phyloP scores from a whole-genome alignment of 2,888 invertebrate species.

The Hartigia nigra region DNA sequence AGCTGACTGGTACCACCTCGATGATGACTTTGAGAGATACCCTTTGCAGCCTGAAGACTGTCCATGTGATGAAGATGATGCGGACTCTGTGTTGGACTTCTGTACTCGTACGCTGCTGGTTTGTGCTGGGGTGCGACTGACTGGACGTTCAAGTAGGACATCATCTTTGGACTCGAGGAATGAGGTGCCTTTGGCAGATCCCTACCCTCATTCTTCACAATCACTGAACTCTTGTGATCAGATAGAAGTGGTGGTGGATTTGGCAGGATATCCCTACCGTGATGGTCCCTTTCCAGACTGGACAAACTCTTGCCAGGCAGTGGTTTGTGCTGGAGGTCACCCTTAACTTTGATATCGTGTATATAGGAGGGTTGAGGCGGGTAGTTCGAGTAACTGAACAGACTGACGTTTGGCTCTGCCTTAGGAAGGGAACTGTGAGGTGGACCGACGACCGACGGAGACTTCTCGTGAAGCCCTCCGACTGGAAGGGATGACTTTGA shows the following conservation, averaged over 20 bases:
- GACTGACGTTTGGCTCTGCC: constrained; percentile 76
- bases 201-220: constrained; percentile 82
- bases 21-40: constrained; percentile 58
- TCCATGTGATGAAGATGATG: constrained; percentile 66
- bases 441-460: constrained; percentile 30
- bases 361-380: constrained; percentile 65
- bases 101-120: constrained; percentile 58
- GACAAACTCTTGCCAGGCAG: constrained; percentile 60
- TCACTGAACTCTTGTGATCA: constrained; percentile 81
- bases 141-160: constrained; percentile 61
- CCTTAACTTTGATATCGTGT: constrained; percentile 74
- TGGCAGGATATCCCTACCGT: constrained; percentile 67
- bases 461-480: constrained; percentile 58
- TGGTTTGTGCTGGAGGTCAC: constrained; percentile 64
- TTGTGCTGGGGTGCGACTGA: constrained; percentile 55
- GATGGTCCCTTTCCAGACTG: constrained; percentile 63
- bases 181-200: constrained; percentile 67
- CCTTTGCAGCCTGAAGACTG: constrained; percentile 50
- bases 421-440: constrained; percentile 65
- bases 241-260: constrained; percentile 77
- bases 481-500: constrained; percentile 61
- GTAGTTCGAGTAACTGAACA: constrained; percentile 76
- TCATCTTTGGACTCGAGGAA: constrained; percentile 62
- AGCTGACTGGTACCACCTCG: constrained; percentile 63
- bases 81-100: constrained; percentile 63